These are phyloP conservation scores for Drosophila kuntzei DNA, from an alignment of 2,888 invertebrate genomes.

Conservation along the genomic window DNA sequence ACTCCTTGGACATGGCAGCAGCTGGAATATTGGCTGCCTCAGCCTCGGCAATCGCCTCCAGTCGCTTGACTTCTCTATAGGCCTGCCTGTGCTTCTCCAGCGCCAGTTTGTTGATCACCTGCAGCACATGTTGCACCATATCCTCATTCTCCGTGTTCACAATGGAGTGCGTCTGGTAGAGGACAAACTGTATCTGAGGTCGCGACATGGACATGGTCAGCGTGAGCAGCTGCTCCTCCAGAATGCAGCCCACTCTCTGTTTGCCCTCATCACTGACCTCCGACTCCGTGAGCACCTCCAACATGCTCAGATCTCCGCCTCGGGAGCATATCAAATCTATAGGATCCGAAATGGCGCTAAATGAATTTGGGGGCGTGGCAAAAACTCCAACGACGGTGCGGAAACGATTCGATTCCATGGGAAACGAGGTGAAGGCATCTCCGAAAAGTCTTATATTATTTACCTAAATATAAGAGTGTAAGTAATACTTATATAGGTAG, in stretches of 20 bases:
- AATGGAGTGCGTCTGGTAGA: constrained; percentile 93
- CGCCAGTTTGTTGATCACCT: constrained; percentile 90
- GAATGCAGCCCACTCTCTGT: constrained; percentile 88
- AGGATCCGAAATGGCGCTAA: constrained; percentile 91
- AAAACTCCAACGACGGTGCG: constrained; percentile 88
- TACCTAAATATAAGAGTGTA: constrained; percentile 16
- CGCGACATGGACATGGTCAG: constrained; percentile 91
- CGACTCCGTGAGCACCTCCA: constrained; percentile 90
- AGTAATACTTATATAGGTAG: background rate
- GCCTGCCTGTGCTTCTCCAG: constrained; percentile 88
- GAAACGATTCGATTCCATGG: constrained; percentile 86
- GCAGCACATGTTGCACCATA: constrained; percentile 89
- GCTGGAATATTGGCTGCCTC: constrained; percentile 83
- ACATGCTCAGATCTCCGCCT: constrained; percentile 91
- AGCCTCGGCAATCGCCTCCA: constrained; percentile 82
- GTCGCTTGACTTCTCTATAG: constrained; percentile 79
- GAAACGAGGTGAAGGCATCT: constrained; percentile 86
- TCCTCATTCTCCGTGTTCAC: constrained; percentile 91
- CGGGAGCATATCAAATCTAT: constrained; percentile 93
- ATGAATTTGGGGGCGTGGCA: constrained; percentile 93
- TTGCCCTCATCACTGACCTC: constrained; percentile 88
- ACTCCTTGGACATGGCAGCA: constrained; percentile 72
- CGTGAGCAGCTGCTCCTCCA: constrained; percentile 91
- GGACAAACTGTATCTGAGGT: constrained; percentile 92
- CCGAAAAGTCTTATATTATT: constrained; percentile 87